Evolutionary conservation across 2,797 vertebrate species (phyloP), one percentile per base, ranked within the genome.

Genomic region (Acipenser transmontanus): DNA sequence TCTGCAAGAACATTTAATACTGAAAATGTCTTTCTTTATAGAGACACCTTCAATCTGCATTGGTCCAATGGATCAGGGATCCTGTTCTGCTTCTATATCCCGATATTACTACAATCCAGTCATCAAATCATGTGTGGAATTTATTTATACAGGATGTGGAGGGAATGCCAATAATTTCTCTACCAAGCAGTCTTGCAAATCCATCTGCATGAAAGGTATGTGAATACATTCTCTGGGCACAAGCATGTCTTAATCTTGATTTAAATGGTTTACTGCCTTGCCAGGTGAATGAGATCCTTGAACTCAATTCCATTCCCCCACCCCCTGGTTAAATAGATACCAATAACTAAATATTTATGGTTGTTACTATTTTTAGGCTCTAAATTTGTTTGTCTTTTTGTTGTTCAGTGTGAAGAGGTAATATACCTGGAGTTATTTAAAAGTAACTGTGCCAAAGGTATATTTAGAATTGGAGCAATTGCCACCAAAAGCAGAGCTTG

Each of bases 161-260:
- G 94, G 95, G 51, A 97, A 93, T 77, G 84, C 84, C 74, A 99
- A 98, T 80, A 98, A 98, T 82, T 98, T 98, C 0, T 73, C 87
- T 64, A 87, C 78, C 0, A 79, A 80, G 69, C 76, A 70, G 1
- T 86, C 78, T 66, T 98, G 97, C 76, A 78, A 79, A 67, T 85
- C 81, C 0, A 86, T 89, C 71, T 99, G 97, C 68, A 62, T 60
- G n/a, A 88, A 85, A 89, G 91, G 93, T 94, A 73, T 8, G 69
- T 63, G 52, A 6, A 14, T 8, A 34, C 52, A 6, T 11, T 49
- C 7, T 20, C 13, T 11, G 54, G 2, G 48, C 13, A 48, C 52
- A 10, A 56, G 2, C 62, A 49, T 61, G 50, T 47, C 50, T 11
- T 50, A 7, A 34, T 66, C 17, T 34, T 34, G 49, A 50, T 7